phyloP scores from a whole-genome alignment of 2,797 vertebrate species.

The Semaprochilodus insignis region DNA sequence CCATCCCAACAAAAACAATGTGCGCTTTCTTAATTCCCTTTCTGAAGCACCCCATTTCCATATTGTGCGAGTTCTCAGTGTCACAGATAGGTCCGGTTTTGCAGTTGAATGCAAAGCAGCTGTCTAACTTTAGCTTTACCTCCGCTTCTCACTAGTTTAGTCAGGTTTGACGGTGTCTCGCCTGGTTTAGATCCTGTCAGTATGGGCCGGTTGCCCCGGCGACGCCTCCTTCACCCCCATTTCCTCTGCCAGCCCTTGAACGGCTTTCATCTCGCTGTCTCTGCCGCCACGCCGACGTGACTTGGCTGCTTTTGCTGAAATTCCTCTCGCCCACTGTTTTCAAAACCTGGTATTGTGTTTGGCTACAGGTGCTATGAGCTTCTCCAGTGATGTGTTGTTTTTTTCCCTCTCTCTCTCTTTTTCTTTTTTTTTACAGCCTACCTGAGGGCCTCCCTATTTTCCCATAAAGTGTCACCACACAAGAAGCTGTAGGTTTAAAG shows the following conservation, averaged over 20 bases:
- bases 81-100: not conserved
- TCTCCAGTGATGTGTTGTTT: constrained; percentile 72
- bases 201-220: constrained; percentile 69
- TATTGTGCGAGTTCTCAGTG: no score
- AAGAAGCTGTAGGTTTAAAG: constrained; percentile 64
- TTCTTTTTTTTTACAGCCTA: constrained; percentile 42
- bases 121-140: constrained; percentile 56
- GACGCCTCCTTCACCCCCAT: constrained; percentile 75
- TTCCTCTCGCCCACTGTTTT: constrained; percentile 76
- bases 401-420: constrained; percentile 13
- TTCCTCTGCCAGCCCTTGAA: constrained; percentile 70
- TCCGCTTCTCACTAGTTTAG: constrained; percentile 52
- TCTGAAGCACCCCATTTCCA: not conserved
- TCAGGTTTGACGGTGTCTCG: constrained; percentile 67
- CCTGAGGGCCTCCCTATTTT: constrained; percentile 65
- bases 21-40: not conserved
- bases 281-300: constrained; percentile 74
- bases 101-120: constrained; percentile 52
- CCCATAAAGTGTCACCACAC: constrained; percentile 77
- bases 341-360: constrained; percentile 77
- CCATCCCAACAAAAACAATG: not conserved
- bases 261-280: constrained; percentile 78
- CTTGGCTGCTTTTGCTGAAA: constrained; percentile 79
- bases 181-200: constrained; percentile 81
- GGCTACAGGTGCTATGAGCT: constrained; percentile 79